Percentiles rank a stretch among this genome's conserved stretches.
phyloP scores from a whole-genome alignment of 2,113 vertebrate species.

The Sturnira hondurensis region DNA sequence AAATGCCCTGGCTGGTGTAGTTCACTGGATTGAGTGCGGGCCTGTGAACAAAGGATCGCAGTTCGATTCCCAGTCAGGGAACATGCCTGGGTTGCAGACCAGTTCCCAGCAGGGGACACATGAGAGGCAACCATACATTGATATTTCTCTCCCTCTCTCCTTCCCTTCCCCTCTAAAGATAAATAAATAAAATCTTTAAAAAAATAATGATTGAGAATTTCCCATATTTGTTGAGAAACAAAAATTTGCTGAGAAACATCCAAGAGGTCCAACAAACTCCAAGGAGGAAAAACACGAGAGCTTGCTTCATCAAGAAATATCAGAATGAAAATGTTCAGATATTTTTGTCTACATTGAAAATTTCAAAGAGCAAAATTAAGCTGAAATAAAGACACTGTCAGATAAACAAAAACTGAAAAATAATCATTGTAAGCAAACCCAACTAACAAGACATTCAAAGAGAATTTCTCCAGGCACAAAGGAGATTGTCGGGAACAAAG shows the following conservation, averaged over 20 bases:
- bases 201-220: too few species aligned
- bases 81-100: too few species aligned
- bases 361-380: background rate
- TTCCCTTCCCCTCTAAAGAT: too few species aligned
- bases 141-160: too few species aligned
- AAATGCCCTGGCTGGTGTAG: too few species aligned
- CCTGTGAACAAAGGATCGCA: too few species aligned
- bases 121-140: too few species aligned
- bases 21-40: too few species aligned
- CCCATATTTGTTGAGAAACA: too few species aligned
- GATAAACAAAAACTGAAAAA: background rate
- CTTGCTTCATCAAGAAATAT: background rate
- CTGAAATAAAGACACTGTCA: background rate
- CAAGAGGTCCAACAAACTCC: background rate
- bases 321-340: background rate
- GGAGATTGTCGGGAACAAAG: background rate
- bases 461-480: background rate
- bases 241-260: background rate
- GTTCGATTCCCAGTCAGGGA: too few species aligned
- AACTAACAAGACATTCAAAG: background rate
- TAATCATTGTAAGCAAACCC: background rate
- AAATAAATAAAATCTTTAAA: too few species aligned
- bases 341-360: background rate
- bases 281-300: background rate
- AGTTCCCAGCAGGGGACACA: too few species aligned